Evolutionary conservation across 2,113 vertebrate genomes (phyloP), one percentile per base, ranked within the genome.

Genomic region (Sceloporus tristichus): DNA sequence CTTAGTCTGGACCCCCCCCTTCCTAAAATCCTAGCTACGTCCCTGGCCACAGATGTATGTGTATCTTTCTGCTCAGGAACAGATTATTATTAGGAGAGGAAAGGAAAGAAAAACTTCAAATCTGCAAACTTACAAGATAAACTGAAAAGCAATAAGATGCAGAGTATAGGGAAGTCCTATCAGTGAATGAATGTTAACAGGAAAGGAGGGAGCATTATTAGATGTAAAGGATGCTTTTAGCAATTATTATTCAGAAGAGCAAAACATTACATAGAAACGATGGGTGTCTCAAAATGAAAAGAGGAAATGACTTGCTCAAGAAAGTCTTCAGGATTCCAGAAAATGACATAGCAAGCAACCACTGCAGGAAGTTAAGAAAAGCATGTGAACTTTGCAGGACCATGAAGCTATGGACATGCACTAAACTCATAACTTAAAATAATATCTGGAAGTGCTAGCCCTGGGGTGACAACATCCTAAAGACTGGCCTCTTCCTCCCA

Each of bases 351-450:
- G 86, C 80, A 94, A 88, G 73, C 81, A 92, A 73, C 62, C 66
- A 21, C 77, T 65, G 27, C 79, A 59, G 71, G 62, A 88, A 88
- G 42, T 91, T 89, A 89, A 74, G 85, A 79, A 90, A 89, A 19
- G 66, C 16, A 27, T 40, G 25, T 62, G 66, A 84, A 48, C 78
- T 9, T 40, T 9, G 34, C 53, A 75, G 56, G 27, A 83, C 13
- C 4, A 10, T 18, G 80, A 82, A 89, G 54, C 82, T 23, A 40
- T 76, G 0, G 38, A 0, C 0, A 1, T 34, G 21, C n/a, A 25
- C 83, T 21, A 0, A 1, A 76, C 56, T 85, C 23, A 23, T 21
- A 38, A 71, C 79, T 84, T 77, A 59, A 2, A 68, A 68, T 68
- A 10, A 11, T 53, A 23, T 78, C 53, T 9, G 13, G 79, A 82